A percentile compares a stretch with the other conserved stretches of the same genome.
These are phyloP conservation scores for Danionella dracula DNA, from an alignment of 2,797 vertebrate species.

Conservation along the genomic window DNA sequence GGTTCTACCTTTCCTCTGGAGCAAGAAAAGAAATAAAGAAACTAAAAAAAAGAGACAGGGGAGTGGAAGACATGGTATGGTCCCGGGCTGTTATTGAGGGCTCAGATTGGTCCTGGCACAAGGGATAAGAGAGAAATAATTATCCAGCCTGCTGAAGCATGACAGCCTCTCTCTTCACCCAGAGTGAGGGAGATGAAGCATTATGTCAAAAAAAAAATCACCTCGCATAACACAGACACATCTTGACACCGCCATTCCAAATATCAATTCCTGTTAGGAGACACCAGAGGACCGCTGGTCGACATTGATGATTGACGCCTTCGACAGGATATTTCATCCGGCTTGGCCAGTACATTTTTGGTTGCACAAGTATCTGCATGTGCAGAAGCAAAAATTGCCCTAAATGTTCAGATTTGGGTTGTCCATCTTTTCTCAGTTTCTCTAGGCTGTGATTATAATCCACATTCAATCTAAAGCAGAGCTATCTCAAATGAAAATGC, in stretches of 20 bases:
- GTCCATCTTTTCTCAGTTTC: neutral
- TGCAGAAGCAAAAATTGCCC: neutral
- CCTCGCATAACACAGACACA: slow-evolving; percentile 61
- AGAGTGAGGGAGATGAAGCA: slow-evolving; percentile 66
- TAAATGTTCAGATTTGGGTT: neutral
- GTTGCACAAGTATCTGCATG: neutral
- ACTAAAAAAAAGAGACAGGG: slow-evolving; percentile 28
- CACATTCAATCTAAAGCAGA: no score
- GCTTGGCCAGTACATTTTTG: neutral
- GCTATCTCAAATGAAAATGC: no score
- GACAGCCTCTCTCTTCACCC: slow-evolving; percentile 68
- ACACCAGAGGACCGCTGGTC: slow-evolving; percentile 37
- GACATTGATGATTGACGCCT: slow-evolving; percentile 45
- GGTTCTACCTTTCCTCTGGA: slow-evolving; percentile 34
- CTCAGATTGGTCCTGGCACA: slow-evolving; percentile 69
- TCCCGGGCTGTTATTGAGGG: slow-evolving; percentile 67
- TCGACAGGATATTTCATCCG: neutral
- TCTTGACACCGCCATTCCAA: slow-evolving; percentile 61
- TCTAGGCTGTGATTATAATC: no score
- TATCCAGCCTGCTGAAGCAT: slow-evolving; percentile 78
- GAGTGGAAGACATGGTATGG: slow-evolving; percentile 42
- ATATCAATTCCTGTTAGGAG: slow-evolving; percentile 48
- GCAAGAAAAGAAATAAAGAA: slow-evolving; percentile 54
- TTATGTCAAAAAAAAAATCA: slow-evolving; percentile 70
- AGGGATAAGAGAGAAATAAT: slow-evolving; percentile 82